phyloP scores from a whole-genome alignment of 2,113 vertebrate species.

The Scolopax mira region DNA sequence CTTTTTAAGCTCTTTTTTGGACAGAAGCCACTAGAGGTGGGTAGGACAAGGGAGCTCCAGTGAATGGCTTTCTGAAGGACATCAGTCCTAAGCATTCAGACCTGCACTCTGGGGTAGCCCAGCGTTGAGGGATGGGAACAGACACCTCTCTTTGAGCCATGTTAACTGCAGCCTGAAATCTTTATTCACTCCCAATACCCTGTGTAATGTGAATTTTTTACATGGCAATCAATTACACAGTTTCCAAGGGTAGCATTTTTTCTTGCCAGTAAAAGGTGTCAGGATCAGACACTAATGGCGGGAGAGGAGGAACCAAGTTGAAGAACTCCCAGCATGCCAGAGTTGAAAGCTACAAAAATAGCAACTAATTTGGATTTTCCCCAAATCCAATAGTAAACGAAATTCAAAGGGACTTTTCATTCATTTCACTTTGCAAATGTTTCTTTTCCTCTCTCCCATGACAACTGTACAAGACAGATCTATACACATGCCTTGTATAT shows the following conservation, averaged over 20 bases:
- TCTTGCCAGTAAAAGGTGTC: neutral
- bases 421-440: neutral
- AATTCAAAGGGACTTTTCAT: neutral
- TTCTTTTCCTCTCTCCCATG: neutral
- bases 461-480: neutral
- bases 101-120: neutral
- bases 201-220: neutral
- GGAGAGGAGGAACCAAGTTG: neutral
- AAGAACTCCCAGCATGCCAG: accelerated
- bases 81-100: neutral
- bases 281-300: neutral
- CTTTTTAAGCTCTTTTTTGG: slow-evolving; percentile 10
- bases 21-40: neutral
- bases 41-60: neutral
- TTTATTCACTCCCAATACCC: neutral
- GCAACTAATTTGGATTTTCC: neutral
- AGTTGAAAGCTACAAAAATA: neutral
- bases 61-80: neutral
- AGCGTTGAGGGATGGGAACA: neutral
- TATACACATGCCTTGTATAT: neutral
- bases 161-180: neutral
- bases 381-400: neutral
- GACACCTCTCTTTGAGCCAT: neutral
- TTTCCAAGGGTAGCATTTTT: neutral
- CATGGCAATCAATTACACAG: neutral